Base-by-base conservation (phyloP, 2,797 vertebrate species). In the Chaetophractus vellerosus region DNA sequence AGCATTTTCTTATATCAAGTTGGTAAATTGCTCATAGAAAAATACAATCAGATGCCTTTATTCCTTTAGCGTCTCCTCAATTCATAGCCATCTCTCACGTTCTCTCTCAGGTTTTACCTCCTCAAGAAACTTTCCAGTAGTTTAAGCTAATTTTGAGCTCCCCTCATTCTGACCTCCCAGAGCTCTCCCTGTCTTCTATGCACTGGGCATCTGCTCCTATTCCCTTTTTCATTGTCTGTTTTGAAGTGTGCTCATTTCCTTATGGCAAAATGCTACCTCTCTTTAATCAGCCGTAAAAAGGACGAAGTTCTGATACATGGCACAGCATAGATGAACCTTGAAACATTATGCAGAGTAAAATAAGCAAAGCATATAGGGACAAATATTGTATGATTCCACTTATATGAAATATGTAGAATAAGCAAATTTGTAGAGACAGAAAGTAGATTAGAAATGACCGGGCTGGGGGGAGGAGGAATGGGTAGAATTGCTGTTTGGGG, bases 11-110 rank as follows among this genome's bases (percentile, higher is more conserved):
- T 81, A 48, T 16, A 21, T 48, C 36, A 69, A 38, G 12, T 38
- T 80, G 69, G 79, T 59, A 61, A 85, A 63, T n/a, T 18, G 52
- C 52, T 92, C 90, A 61, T 64, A 80, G 82, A 86, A 90, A 74
- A 75, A 63, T 63, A 33, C 31, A 69, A 80, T 45, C 33, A 28
- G 19, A 45, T 55, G 45, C 36, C 41, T 23, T 55, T 75, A 45
- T 31, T 85, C 26, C 68, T 45, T 68, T 59, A 21, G 59, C 15
- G 8, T 84, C 55, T 82, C 55, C 31, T 74, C 31, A 85, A 14
- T 59, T 68, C 57, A 24, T 5, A 66, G 10, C 14, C 26, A 8
- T 61, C 24, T 41, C 89, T 78, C 55, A 63, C n/a, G 23, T 61
- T 41, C 48, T 79, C 1, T 36, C 24, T 80, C 28, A 68, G 18